Conservation (phyloP, 1,140 invertebrate genomes). For the Globodera ellingtonae region DNA sequence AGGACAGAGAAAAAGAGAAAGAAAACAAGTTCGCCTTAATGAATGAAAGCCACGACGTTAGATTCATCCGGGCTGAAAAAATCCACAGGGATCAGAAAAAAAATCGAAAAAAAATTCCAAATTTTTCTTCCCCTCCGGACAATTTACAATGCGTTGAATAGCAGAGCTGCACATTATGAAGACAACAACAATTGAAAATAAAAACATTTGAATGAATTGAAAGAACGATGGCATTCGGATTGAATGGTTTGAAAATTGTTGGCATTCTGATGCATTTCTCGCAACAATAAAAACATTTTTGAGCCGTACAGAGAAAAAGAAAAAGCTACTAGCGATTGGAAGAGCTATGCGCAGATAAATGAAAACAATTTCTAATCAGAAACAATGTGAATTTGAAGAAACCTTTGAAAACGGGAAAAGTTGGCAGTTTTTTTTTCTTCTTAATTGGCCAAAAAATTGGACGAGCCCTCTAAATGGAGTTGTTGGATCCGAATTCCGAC, state of each 20-base stretch:
- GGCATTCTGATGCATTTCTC: neutral
- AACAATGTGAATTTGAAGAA: neutral
- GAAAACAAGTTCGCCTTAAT: neutral
- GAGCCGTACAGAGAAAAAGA: neutral
- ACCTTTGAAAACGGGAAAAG: neutral
- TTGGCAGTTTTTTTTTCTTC: neutral
- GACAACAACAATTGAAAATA: neutral
- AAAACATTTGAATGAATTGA: conserved; percentile 1
- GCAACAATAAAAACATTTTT: neutral
- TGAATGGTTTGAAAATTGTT: neutral
- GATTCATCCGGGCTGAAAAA: neutral
- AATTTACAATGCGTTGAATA: too few species aligned
- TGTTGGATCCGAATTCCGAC: neutral
- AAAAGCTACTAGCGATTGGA: neutral
- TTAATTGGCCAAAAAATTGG: neutral
- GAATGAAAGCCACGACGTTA: neutral
- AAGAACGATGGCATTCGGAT: neutral
- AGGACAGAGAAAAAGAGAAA: neutral
- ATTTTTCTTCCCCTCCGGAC: too few species aligned
- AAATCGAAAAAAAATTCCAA: neutral
- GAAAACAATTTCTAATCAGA: neutral
- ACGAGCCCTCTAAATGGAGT: neutral
- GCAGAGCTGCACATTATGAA: neutral
- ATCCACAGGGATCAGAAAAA: neutral
- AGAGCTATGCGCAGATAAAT: neutral